Evolutionary conservation across 2,797 vertebrate species (phyloP).

Genomic region (Pyrocephalus nanus): DNA sequence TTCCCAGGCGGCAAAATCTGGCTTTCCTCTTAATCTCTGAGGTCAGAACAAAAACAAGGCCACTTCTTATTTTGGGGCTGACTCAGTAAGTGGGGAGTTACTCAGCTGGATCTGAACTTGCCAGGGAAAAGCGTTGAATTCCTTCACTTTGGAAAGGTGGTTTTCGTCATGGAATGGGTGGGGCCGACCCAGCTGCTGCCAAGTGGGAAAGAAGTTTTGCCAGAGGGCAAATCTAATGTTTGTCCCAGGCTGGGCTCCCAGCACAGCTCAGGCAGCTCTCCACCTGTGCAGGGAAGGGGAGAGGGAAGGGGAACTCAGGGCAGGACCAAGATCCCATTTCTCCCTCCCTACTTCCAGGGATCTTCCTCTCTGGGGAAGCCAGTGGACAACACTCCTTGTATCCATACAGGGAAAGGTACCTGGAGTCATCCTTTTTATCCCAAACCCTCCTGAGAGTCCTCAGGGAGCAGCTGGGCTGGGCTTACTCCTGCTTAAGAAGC

Average conservation of each 20-base stretch:
- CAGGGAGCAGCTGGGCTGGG: background rate
- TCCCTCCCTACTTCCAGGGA: background rate
- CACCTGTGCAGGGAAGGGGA: background rate
- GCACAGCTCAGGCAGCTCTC: background rate
- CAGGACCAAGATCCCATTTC: background rate
- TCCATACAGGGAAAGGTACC: background rate
- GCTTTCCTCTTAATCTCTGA: background rate
- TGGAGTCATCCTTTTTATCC: background rate
- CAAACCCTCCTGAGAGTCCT: background rate
- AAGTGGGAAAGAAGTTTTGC: background rate
- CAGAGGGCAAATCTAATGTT: background rate
- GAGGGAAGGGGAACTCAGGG: too few species aligned
- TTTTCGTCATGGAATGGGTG: background rate
- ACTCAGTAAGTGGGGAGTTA: background rate
- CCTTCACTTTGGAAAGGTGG: background rate
- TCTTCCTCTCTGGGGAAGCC: background rate
- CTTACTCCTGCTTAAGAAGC: background rate
- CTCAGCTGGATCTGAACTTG: background rate
- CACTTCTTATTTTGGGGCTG: background rate
- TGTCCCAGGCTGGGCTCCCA: background rate
- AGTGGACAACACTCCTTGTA: fast-evolving
- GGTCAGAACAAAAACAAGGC: background rate
- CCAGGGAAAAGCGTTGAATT: background rate
- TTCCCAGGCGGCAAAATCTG: background rate
- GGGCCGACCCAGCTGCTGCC: background rate